A percentile compares a stretch with the other conserved stretches of the same genome.
phyloP scores from a whole-genome alignment of 2,888 invertebrate species.

The Frankliniella fusca region DNA sequence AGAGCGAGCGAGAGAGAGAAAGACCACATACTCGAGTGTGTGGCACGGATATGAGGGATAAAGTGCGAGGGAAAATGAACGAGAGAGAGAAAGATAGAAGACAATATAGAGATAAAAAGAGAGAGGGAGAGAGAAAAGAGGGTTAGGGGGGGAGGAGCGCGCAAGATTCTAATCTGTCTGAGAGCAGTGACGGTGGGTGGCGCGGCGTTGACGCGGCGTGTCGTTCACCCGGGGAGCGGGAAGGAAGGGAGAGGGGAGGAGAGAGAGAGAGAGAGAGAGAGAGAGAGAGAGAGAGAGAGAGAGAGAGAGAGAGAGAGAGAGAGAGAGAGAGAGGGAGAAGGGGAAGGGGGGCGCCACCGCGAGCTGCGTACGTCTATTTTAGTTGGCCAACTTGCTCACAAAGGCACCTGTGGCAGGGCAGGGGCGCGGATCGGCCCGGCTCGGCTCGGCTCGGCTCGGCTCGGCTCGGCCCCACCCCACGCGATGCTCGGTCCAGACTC shows the following conservation, averaged over 20 bases:
- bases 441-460: not conserved
- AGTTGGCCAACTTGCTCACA: slow-evolving; percentile 8
- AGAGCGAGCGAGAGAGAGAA: not conserved
- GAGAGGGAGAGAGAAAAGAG: too few relatives aligned
- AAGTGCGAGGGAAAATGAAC: too few relatives aligned
- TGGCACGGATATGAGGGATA: too few relatives aligned
- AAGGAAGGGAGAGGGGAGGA: not conserved
- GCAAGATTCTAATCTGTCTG: slow-evolving; percentile 22
- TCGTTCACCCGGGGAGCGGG: not conserved
- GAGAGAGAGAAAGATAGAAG: not conserved
- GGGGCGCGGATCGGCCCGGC: not conserved
- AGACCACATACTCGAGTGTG: too few relatives aligned
- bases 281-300: not conserved
- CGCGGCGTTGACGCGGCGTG: slow-evolving; percentile 1
- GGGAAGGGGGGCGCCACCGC: not conserved
- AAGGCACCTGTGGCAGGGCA: slow-evolving; percentile 16
- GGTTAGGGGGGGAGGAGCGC: not conserved
- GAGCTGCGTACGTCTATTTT: not conserved
- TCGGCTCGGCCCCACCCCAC: not conserved
- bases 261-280: not conserved
- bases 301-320: not conserved
- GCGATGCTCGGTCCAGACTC: too few relatives aligned
- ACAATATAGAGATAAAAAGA: not conserved
- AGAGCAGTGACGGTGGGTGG: slow-evolving; percentile 3
- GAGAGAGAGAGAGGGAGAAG: not conserved